These are phyloP conservation scores for Scylla paramamosain DNA, from an alignment of 1,140 invertebrate genomes.

Conservation along the genomic window DNA sequence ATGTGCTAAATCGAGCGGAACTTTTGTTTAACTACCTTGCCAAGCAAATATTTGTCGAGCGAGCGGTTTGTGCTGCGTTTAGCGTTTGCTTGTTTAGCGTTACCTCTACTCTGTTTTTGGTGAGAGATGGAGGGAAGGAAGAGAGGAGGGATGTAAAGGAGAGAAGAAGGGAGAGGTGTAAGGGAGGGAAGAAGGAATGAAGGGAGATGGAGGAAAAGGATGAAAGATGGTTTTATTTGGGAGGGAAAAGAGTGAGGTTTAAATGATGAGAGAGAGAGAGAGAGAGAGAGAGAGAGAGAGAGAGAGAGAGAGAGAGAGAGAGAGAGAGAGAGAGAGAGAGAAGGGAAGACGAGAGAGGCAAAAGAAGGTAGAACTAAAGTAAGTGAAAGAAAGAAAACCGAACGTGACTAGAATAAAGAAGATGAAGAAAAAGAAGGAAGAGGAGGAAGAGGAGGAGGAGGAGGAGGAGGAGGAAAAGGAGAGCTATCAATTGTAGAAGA, in stretches of 20 bases:
- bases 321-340: background rate
- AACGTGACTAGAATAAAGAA: background rate
- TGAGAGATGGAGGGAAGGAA: background rate
- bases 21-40: too few relatives aligned
- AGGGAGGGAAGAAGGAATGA: background rate
- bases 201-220: background rate
- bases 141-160: background rate
- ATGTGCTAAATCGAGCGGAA: too few relatives aligned
- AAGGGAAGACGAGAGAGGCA: background rate
- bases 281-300: background rate
- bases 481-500: background rate
- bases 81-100: too few relatives aligned
- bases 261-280: constrained; percentile 2
- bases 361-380: background rate
- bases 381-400: background rate
- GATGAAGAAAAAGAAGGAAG: background rate
- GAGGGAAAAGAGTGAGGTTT: background rate
- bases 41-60: too few relatives aligned
- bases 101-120: background rate
- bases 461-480: background rate
- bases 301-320: background rate
- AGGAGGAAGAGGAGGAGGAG: background rate
- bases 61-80: too few relatives aligned
- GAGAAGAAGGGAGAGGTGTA: background rate
- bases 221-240: background rate